Conservation (phyloP, 1,140 invertebrate species). For the Hylaeus anthracinus region DNA sequence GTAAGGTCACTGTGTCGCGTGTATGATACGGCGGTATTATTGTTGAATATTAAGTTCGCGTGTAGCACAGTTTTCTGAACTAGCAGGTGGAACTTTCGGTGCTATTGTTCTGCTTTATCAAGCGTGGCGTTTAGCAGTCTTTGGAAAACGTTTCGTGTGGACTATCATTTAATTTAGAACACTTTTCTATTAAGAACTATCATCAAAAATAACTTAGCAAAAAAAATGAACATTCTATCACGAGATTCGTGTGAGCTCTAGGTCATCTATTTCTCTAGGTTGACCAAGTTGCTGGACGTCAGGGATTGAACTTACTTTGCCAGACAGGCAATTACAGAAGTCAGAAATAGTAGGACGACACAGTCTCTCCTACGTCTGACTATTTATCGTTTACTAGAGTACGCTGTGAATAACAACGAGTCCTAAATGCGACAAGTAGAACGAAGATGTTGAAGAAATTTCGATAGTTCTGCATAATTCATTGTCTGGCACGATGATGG, state of each 20-base stretch:
- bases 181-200: no score
- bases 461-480: background rate
- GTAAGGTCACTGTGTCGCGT: slow-evolving; percentile 29
- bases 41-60: slow-evolving; percentile 19
- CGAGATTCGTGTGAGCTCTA: background rate
- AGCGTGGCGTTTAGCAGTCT: background rate
- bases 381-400: slow-evolving; percentile 43
- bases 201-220: background rate
- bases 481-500: background rate
- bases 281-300: slow-evolving; percentile 22
- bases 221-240: background rate
- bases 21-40: background rate
- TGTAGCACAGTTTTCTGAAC: background rate
- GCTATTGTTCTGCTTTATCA: background rate
- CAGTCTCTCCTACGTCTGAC: slow-evolving; percentile 22
- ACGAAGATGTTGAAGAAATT: background rate
- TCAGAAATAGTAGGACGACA: background rate
- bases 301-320: slow-evolving; percentile 42
- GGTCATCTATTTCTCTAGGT: background rate
- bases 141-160: no score
- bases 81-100: background rate
- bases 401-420: slow-evolving; percentile 50
- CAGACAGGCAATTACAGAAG: slow-evolving; percentile 34
- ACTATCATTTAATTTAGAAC: no score
- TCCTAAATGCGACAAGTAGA: slow-evolving; percentile 24